phyloP scores from a whole-genome alignment of 2,888 invertebrate genomes.

The Drosophila buzzatii region DNA sequence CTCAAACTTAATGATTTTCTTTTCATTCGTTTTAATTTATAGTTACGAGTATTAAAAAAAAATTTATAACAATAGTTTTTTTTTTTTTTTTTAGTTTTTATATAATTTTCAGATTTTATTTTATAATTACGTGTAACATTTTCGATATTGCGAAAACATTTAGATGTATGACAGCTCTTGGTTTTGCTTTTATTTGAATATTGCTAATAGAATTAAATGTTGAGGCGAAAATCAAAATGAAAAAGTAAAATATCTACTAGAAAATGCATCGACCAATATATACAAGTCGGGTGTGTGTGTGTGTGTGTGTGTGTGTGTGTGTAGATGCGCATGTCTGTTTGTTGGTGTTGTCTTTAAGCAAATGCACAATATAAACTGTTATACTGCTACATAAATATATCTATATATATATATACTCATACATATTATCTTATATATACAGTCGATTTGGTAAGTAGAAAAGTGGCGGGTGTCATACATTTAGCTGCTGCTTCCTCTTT shows the following conservation, averaged over 20 bases:
- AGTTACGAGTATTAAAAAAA: conserved; percentile 54
- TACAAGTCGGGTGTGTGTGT: conserved; percentile 32
- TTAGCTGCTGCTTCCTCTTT: conserved; percentile 48
- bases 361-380: conserved; percentile 67
- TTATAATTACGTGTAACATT: conserved; percentile 37
- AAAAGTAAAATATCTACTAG: conserved; percentile 32
- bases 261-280: conserved; percentile 55
- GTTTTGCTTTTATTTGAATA: conserved; percentile 25
- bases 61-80: conserved; percentile 63
- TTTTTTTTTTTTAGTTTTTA: conserved; percentile 18
- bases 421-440: conserved; percentile 69
- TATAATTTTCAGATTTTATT: conserved; percentile 18
- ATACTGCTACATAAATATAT: conserved; percentile 57
- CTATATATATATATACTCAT: conserved; percentile 31
- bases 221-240: conserved; percentile 15
- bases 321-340: background rate
- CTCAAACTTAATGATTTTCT: conserved; percentile 67
- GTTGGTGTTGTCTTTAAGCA: conserved; percentile 49
- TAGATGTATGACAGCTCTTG: conserved; percentile 67
- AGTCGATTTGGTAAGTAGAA: conserved; percentile 74
- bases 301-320: conserved; percentile 24
- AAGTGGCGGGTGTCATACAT: conserved; percentile 79
- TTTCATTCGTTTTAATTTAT: conserved; percentile 12
- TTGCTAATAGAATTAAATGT: conserved; percentile 72
- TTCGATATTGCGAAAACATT: conserved; percentile 63